Base-by-base conservation (phyloP, 2,797 vertebrate species). In the Anniella stebbinsi region DNA sequence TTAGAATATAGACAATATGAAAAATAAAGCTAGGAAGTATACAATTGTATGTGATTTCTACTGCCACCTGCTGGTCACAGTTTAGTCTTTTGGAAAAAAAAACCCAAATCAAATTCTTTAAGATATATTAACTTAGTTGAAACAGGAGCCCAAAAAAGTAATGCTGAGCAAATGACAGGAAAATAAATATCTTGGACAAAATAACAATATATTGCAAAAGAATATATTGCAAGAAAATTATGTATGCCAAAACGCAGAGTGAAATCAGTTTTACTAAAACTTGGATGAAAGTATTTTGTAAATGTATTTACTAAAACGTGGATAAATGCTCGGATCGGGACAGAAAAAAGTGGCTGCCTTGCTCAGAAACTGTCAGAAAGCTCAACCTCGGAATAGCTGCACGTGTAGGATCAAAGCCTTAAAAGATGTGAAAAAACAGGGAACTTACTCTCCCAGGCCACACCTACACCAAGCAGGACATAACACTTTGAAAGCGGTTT, bases 51-150 rank as follows among this genome's bases (percentile, higher is more conserved):
- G 33, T 77, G 89, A 93, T 95, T 93, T 94, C 76, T 33, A 86
- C 80, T 93, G 94, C 95, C 95, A 96, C 90, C 95, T 95, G 63
- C 91, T n/a, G 95, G 92, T 73, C n/a, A 23, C 63, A 66, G 6
- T 2, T n/a, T 4, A 63, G 72, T 69, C 36, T 77, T 76, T 70
- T 86, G n/a, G n/a, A n/a, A 70, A 90, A 81, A 12, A 45, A 45
- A 45, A 3, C 3, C 45, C 45, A 45, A 3, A 86, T 36, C 30
- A 67, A 8, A 63, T 70, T 12, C n/a, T 87, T 48, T 70, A 76
- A 73, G 38, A 28, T 54, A 18, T 51, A 45, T 70, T 67, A 1
- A 0, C 33, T 51, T 48, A 45, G 23, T 12, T 77, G 57, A 87
- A 38, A 1, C 23, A 90, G 28, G 33, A 45, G 15, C 45, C 33